Evolutionary conservation across 2,888 invertebrate species (phyloP), one percentile per base, ranked within the genome.

Genomic region (Stenichneumon culpator): DNA sequence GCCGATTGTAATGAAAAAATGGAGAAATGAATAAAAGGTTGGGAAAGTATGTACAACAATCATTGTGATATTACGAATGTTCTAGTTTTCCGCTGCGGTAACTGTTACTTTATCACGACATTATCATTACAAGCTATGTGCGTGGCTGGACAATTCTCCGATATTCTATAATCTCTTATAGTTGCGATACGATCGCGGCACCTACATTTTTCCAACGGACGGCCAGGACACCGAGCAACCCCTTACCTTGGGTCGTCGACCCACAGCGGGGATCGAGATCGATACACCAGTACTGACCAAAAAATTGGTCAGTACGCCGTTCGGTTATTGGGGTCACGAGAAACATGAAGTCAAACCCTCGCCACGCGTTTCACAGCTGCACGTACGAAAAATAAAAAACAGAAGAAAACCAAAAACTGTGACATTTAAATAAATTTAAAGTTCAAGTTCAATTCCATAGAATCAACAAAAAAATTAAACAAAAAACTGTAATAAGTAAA

Each of bases 231-330:
- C 67, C 63, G 70, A 52, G 65, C 44, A 57, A 25, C 63, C 60
- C 60, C 77, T 79, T 82, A 82, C 75, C 60, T 78, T 69, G 68
- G 87, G 84, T 84, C 87, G 83, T 86, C 80, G 88, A 86, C 86
- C 87, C 54, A 83, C 19, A 77, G 65, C 57, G 78, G 54, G 70
- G 83, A 83, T 88, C 83, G 32, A 72, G 79, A 87, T 88, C 88
- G 83, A 88, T 88, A 79, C 16, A 63, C 36, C 36, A 32, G 70
- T 81, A 70, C 80, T 75, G 75, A 73, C 79, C 72, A 68, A 82
- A 68, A 84, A 83, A 86, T 73, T 82, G 67, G 72, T 72, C 82
- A 82, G 67, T 78, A 74, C n/a, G 60, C 36, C 65, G 70, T 75
- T 50, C 52, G 47, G 22, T 52, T 60, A 84, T 84, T 68, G 81